Conservation (phyloP, 1,140 invertebrate species). For the Papilio machaon region DNA sequence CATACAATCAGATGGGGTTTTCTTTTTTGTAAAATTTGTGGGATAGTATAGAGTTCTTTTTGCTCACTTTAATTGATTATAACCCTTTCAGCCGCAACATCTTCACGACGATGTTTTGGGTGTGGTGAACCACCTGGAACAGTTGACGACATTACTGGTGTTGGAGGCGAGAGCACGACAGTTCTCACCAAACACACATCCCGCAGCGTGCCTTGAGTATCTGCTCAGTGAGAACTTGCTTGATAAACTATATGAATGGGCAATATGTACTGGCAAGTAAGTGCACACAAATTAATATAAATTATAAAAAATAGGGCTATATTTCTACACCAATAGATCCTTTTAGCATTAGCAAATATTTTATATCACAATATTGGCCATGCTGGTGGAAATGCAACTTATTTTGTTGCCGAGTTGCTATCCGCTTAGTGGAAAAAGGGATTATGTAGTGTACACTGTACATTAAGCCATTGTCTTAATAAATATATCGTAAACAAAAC, state of each 20-base stretch:
- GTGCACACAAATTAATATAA: conserved; percentile 40
- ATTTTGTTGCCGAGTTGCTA: no score
- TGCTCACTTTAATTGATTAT: no score
- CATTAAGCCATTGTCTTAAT: neutral
- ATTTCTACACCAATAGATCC: no score
- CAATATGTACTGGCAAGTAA: conserved; percentile 87
- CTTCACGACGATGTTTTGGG: conserved; percentile 92
- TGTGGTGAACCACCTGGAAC: conserved; percentile 95
- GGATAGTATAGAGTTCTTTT: neutral
- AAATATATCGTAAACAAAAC: neutral
- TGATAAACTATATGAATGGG: conserved; percentile 90
- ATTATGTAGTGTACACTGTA: no score
- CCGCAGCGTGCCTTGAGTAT: conserved; percentile 88
- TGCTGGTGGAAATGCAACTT: no score
- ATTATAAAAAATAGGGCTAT: no score
- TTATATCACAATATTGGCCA: no score
- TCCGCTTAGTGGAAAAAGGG: no score
- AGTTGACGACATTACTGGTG: conserved; percentile 94
- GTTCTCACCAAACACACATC: conserved; percentile 65
- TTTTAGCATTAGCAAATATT: no score
- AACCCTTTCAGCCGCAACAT: conserved; percentile 61
- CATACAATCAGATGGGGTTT: no score
- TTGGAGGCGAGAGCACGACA: conserved; percentile 85
- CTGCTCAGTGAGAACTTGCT: conserved; percentile 90
- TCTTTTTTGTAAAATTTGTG: no score